phyloP scores from a whole-genome alignment of 2,113 vertebrate genomes.

The Argyrosomus japonicus region DNA sequence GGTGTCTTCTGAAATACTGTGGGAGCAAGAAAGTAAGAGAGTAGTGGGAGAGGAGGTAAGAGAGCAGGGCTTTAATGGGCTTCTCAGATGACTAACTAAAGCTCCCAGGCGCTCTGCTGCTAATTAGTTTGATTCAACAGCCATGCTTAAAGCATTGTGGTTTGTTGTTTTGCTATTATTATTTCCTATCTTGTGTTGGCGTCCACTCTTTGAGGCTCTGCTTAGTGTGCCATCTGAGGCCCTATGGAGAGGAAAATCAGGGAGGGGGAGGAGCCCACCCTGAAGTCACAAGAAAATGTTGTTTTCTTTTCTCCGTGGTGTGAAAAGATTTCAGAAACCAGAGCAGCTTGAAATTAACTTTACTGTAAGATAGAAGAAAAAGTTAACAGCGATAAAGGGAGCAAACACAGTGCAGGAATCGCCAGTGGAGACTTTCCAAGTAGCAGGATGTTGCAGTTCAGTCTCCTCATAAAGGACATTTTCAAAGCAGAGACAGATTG shows the following conservation, averaged over 20 bases:
- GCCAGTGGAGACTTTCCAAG: slow-evolving; percentile 26
- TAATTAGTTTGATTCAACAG: slow-evolving; percentile 81
- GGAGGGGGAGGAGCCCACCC: slow-evolving; percentile 28
- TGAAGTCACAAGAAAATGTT: slow-evolving; percentile 49
- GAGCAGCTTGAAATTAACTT: slow-evolving; percentile 65
- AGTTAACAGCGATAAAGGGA: slow-evolving; percentile 52
- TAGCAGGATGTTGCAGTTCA: slow-evolving; percentile 27
- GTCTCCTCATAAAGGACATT: slow-evolving; percentile 23
- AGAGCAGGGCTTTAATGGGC: slow-evolving; percentile 50
- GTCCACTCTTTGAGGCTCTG: slow-evolving; percentile 55
- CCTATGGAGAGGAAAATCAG: slow-evolving; percentile 23
- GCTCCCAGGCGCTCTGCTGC: slow-evolving; percentile 66
- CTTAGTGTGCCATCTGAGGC: slow-evolving; percentile 56
- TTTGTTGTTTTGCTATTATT: slow-evolving; percentile 75
- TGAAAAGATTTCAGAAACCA: slow-evolving; percentile 51
- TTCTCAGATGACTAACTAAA: slow-evolving; percentile 76
- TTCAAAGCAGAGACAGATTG: background rate
- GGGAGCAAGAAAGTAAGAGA: slow-evolving; percentile 19
- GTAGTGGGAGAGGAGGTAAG: slow-evolving; percentile 9
- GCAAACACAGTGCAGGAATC: slow-evolving; percentile 43
- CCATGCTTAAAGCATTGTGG: slow-evolving; percentile 68
- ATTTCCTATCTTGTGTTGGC: slow-evolving; percentile 57
- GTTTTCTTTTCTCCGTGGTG: slow-evolving; percentile 55
- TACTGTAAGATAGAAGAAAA: slow-evolving; percentile 41
- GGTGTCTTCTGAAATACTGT: slow-evolving; percentile 41